Percentiles rank a stretch among this genome's conserved stretches.
These are phyloP conservation scores for Macquaria ambigua DNA, from an alignment of 2,113 vertebrate genomes.

Conservation along the genomic window DNA sequence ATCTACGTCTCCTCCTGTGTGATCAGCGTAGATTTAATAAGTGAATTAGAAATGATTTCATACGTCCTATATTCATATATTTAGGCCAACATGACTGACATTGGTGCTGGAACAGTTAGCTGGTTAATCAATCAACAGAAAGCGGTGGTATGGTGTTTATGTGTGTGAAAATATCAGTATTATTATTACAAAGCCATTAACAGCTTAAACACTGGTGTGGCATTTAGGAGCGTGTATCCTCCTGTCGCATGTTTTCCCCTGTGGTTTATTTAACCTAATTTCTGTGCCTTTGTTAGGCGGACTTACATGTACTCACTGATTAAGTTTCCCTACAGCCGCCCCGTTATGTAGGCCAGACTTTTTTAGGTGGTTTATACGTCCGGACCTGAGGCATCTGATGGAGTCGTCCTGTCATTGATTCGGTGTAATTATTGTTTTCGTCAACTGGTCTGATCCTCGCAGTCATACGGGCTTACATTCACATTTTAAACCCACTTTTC, in stretches of 20 bases:
- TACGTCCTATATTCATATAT: no score
- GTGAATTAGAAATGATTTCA: background rate
- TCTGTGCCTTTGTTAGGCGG: constrained; percentile 19
- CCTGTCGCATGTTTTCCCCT: constrained; percentile 22
- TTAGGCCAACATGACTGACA: background rate
- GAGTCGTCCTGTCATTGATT: constrained; percentile 36
- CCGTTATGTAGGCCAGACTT: constrained; percentile 38
- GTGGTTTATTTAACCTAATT: constrained; percentile 55
- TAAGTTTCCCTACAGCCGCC: constrained; percentile 45
- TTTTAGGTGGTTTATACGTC: constrained; percentile 25
- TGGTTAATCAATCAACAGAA: no score
- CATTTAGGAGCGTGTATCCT: constrained; percentile 1
- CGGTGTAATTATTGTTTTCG: constrained; percentile 37
- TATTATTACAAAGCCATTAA: background rate
- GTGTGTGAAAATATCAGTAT: background rate
- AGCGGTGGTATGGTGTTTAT: background rate
- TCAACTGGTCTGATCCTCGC: constrained; percentile 27
- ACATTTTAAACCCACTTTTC: constrained; percentile 23
- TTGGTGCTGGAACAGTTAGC: no score
- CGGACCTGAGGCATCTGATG: constrained; percentile 10
- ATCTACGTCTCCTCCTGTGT: background rate
- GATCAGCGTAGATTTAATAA: background rate
- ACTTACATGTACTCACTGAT: constrained; percentile 21
- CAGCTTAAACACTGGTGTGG: background rate
- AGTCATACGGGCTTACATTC: constrained; percentile 25